A percentile compares a stretch with the other conserved stretches of the same genome.
These are phyloP conservation scores for Lottia scabra DNA, from an alignment of 2,888 invertebrate genomes.

Conservation along the genomic window DNA sequence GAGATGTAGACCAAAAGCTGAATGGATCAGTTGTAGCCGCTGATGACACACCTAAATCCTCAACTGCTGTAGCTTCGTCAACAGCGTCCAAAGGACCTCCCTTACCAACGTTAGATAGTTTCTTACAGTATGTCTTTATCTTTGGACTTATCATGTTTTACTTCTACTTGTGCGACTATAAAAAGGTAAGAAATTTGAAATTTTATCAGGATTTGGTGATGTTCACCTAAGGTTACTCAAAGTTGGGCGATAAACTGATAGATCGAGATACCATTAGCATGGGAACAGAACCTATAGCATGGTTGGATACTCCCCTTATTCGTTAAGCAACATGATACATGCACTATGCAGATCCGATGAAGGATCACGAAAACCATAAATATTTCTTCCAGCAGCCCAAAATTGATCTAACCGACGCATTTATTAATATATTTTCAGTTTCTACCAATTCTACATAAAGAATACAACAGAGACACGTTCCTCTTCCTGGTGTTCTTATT, in stretches of 20 bases:
- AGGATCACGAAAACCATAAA: no score
- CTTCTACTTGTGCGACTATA: slow-evolving; percentile 51
- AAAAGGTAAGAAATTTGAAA: slow-evolving; percentile 41
- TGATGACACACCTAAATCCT: background rate
- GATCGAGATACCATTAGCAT: no score
- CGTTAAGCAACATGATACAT: no score
- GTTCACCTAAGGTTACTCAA: no score
- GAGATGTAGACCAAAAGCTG: background rate
- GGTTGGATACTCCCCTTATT: no score
- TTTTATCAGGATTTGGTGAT: no score
- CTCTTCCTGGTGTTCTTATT: slow-evolving; percentile 53
- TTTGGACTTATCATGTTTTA: slow-evolving; percentile 47
- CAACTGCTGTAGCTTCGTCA: background rate
- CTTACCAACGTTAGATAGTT: slow-evolving; percentile 35
- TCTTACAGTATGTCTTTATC: slow-evolving; percentile 33
- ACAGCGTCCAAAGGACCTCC: slow-evolving; percentile 6
- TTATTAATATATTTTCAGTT: slow-evolving; percentile 46
- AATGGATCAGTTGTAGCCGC: background rate
- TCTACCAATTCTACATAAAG: slow-evolving; percentile 40
- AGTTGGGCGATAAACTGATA: no score
- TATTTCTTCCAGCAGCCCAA: no score
- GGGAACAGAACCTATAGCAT: no score
- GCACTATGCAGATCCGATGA: no score
- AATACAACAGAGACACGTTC: slow-evolving; percentile 49
- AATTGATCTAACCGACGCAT: no score